Evolutionary conservation across 1,140 invertebrate genomes (phyloP).

Genomic region (Drosophila littoralis): DNA sequence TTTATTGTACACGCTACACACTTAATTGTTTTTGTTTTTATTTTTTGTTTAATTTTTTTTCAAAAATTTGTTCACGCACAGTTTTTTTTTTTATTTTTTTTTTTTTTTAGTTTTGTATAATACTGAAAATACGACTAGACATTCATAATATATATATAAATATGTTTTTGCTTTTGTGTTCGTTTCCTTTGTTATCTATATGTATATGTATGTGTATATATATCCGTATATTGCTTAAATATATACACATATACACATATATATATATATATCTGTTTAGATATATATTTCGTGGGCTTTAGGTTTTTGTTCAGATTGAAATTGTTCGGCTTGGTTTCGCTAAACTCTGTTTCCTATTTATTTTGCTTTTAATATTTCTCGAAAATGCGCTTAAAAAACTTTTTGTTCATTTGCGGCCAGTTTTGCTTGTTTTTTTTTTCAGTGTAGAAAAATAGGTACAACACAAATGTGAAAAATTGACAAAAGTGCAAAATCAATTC

Average conservation of each 20-base stretch:
- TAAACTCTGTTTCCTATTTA: background rate
- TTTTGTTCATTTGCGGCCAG: conserved; percentile 17
- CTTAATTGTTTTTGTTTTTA: conserved; percentile 53
- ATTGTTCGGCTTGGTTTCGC: conserved; percentile 64
- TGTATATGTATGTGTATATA: conserved; percentile 65
- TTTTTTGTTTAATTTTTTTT: conserved; percentile 36
- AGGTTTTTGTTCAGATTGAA: conserved; percentile 72
- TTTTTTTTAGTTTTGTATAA: conserved; percentile 63
- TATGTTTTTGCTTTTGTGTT: conserved; percentile 61
- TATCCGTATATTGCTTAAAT: conserved; percentile 40
- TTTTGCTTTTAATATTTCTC: conserved; percentile 65
- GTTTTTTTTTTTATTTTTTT: conserved; percentile 42
- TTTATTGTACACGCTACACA: conserved; percentile 77
- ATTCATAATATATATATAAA: conserved; percentile 84
- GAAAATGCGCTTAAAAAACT: conserved; percentile 77
- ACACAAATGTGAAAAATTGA: conserved; percentile 24
- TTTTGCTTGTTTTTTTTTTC: conserved; percentile 2
- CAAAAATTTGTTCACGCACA: conserved; percentile 58
- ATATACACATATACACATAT: conserved; percentile 46
- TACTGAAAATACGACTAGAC: conserved; percentile 84
- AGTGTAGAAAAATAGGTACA: conserved; percentile 49
- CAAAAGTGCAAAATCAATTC: conserved; percentile 37
- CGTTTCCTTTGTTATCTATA: conserved; percentile 49
- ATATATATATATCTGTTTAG: conserved; percentile 66
- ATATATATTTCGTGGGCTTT: conserved; percentile 76